These are phyloP conservation scores for Unio delphinus DNA, from an alignment of 2,888 invertebrate species.

Conservation along the genomic window DNA sequence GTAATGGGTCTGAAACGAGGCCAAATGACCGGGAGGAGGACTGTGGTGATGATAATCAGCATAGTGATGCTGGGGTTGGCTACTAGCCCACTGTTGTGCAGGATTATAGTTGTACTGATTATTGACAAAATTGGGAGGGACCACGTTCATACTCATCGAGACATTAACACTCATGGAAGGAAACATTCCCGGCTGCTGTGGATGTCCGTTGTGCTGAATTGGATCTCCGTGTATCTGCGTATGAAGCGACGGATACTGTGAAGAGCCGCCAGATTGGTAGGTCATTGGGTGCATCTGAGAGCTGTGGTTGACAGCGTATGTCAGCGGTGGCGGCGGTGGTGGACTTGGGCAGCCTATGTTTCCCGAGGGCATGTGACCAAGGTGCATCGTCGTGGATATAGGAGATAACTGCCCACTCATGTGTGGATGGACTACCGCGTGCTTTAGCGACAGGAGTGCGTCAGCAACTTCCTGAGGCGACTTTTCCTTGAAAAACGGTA, in stretches of 20 bases:
- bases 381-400: conserved; percentile 53
- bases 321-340: conserved; percentile 30
- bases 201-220: conserved; percentile 27
- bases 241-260: conserved; percentile 40
- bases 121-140: conserved; percentile 64
- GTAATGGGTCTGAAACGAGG: conserved; percentile 44
- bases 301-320: conserved; percentile 41
- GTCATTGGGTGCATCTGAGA: conserved; percentile 40
- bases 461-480: conserved; percentile 82
- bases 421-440: conserved; percentile 86
- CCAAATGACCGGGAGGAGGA: conserved; percentile 43
- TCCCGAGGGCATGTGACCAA: conserved; percentile 20
- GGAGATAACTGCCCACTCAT: conserved; percentile 72
- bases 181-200: conserved; percentile 72
- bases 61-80: conserved; percentile 30
- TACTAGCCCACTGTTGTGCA: conserved; percentile 44
- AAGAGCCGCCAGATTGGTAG: conserved; percentile 39
- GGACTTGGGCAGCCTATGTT: conserved; percentile 6
- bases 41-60: conserved; percentile 38
- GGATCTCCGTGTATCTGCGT: conserved; percentile 40
- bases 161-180: conserved; percentile 98
- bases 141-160: conserved; percentile 98
- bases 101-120: conserved; percentile 43
- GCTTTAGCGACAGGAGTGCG: conserved; percentile 88
- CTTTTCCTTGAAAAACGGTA: conserved; percentile 66